Evolutionary conservation across 1,140 invertebrate species (phyloP), one percentile per base, ranked within the genome.

Genomic region (Drosophila mojavensis): DNA sequence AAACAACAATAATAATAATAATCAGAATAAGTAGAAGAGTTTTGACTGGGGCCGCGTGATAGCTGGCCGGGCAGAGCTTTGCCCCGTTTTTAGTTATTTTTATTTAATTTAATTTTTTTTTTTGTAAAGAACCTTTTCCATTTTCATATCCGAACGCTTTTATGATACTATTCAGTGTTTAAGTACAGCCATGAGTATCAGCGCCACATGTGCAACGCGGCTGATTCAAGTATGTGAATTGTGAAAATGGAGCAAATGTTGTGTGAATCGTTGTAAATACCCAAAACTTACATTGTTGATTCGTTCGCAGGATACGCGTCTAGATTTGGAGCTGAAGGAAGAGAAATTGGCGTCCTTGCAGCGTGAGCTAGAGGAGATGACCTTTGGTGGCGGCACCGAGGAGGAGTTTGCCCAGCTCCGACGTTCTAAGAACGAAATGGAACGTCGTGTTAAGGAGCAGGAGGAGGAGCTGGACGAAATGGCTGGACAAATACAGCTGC

Each of bases 401-500:
- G 96, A 97, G 88, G 97, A 98, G 93, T 94, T 97, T 13, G 95
- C 96, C 0, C 93, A 95, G 26, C 92, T 98, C 68, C 95, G 97
- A 66, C 95, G 97, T 81, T 94, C 95, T 0, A 97, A 98, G 85
- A 95, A 97, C 83, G 97, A 98, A 55, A 93, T 98, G n/a, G 97
- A 98, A 86, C 94, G 96, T 36, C 96, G 97, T 69, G 92, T 96
- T 4, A 96, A 97, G 83, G 98, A 99, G 85, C 97, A 98, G 93
- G 98, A 99, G 84, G 98, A 99, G 92, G 98, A 99, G 90, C 93
- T 99, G 26, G 98, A 99, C 91, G 98, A 99, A 85, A 94, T 98
- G 74, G 97, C 98, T 0, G 98, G 97, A 33, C 97, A 97, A 92
- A 95, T 97, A 81, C 95, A 97, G 93, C 93, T 97, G 59, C 92